These are phyloP conservation scores for Petrocephalus microphthalmus DNA, from an alignment of 2,113 vertebrate species.

Conservation along the genomic window DNA sequence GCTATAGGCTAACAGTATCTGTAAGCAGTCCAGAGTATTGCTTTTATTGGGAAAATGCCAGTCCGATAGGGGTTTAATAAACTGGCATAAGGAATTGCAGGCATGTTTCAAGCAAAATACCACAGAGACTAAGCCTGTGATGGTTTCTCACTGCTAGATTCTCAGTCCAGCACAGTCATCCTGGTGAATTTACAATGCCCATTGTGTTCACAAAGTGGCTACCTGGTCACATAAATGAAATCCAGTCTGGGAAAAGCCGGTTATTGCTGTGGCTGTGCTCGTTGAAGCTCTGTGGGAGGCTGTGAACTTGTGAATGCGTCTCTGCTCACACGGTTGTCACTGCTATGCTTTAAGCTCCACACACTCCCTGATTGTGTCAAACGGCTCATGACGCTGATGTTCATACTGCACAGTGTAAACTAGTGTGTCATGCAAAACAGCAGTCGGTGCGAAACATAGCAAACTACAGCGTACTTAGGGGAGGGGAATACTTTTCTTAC, in stretches of 20 bases:
- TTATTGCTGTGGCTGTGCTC: not conserved
- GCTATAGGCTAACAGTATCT: conserved; percentile 1
- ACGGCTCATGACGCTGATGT: not conserved
- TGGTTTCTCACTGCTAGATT: not conserved
- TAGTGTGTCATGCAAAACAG: not conserved
- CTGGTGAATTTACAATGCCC: not conserved
- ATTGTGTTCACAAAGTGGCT: not conserved
- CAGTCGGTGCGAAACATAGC: not conserved
- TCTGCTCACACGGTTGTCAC: conserved; percentile 5
- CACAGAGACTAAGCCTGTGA: not conserved
- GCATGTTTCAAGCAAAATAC: not conserved
- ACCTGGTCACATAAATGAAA: not conserved
- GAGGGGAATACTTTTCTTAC: not conserved
- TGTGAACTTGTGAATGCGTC: not conserved
- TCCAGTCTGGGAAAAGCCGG: not conserved
- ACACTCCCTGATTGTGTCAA: not conserved
- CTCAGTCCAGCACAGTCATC: not conserved
- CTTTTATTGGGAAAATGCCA: not conserved
- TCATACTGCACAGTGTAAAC: not conserved
- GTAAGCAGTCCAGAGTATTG: conserved; percentile 13
- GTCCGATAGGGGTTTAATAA: not conserved
- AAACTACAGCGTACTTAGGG: not conserved
- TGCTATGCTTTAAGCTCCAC: not conserved
- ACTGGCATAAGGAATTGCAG: not conserved
- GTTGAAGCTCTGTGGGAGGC: not conserved